Evolutionary conservation across 2,888 invertebrate species (phyloP).

Genomic region (Clepsis dumicolana): DNA sequence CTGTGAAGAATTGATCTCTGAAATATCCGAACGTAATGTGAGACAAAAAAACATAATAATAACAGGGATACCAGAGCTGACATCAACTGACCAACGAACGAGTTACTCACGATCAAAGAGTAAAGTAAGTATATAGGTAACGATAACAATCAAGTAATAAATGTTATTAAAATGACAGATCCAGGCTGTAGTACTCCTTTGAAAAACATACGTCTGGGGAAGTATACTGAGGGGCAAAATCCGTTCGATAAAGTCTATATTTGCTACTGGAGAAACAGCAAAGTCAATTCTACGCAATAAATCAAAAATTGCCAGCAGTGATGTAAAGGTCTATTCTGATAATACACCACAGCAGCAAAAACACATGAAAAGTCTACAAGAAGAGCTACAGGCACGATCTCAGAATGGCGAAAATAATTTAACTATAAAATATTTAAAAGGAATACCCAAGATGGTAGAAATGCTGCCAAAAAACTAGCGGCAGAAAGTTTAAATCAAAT

Average conservation of each 20-base stretch:
- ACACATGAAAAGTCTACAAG: neutral
- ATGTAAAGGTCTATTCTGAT: neutral
- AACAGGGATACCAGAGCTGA: no score
- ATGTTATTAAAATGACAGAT: no score
- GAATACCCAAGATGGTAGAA: neutral
- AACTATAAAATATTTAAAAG: neutral
- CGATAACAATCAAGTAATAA: no score
- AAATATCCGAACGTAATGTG: no score
- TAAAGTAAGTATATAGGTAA: no score
- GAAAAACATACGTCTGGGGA: neutral
- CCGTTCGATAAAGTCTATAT: neutral
- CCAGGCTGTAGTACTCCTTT: no score
- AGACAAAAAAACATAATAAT: no score
- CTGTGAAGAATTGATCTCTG: no score
- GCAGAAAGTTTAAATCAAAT: no score
- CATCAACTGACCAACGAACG: no score
- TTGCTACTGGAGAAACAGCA: neutral
- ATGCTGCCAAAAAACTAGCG: neutral
- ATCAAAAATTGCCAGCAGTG: neutral
- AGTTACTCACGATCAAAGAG: no score
- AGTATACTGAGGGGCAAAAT: neutral
- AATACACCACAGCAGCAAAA: constrained; percentile 5
- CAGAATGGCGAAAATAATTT: neutral
- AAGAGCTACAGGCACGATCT: neutral
- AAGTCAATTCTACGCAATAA: neutral